Evolutionary conservation across 1,140 invertebrate species (phyloP), one percentile per base, ranked within the genome.

Genomic region (Coenobita brevimanus): DNA sequence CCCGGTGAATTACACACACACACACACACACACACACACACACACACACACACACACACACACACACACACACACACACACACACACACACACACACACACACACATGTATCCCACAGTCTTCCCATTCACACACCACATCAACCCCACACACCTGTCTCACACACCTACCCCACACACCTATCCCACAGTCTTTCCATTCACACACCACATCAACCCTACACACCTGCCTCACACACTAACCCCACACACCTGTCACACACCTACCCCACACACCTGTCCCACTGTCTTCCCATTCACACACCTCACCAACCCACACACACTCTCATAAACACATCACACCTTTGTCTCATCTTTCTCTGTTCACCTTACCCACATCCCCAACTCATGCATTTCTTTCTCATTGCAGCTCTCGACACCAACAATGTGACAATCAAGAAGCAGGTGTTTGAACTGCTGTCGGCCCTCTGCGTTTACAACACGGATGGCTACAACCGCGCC

Each of bases 401-500:
- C 24, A 78, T 89, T 94, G 90, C 95, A 93, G 97, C 97, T 90
- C 93, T 98, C 91, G 96, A 97, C 92, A 97, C 96, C 62, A 95
- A 95, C 89, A 97, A 97, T 92, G 94, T 95, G 67, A 95, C 96
- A 38, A 97, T 98, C 89, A 97, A 97, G 94, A 97, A 97, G 93
- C 97, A 97, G 94, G 96, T 97, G 90, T 97, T 98, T 92, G 97
- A 98, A 93, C 94, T 98, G 80, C 94, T 98, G 79, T 97, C 97
- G 57, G 97, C 97, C 0, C 94, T 98, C 41, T 98, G 97, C 92
- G 96, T 97, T 64, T 97, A 98, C 94, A 97, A 95, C 92, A 94
- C 95, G 89, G 96, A 97, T 90, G 97, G 97, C 82, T 96, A 97
- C 91, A 94, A 95, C 81, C 93, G 97, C 89, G 96, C 96, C 67